These are phyloP conservation scores for Dryobota labecula DNA, from an alignment of 2,888 invertebrate species.

Conservation along the genomic window DNA sequence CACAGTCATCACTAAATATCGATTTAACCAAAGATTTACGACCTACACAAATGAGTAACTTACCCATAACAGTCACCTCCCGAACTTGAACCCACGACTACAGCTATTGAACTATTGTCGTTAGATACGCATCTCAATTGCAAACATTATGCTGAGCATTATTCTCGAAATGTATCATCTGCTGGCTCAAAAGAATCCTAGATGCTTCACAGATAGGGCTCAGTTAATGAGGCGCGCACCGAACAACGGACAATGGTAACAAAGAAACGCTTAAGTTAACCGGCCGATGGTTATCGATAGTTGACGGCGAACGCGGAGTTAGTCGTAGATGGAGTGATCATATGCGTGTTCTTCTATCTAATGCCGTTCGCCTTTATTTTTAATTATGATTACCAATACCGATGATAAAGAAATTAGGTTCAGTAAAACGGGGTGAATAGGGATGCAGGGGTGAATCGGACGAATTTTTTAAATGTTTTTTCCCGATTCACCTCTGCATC, in stretches of 20 bases:
- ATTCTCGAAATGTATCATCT: constrained; percentile 50
- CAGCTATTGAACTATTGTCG: constrained; percentile 54
- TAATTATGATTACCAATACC: neutral
- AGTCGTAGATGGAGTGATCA: constrained; percentile 12
- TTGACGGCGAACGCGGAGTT: constrained; percentile 16
- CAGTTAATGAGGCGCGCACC: constrained; percentile 60
- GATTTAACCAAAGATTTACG: constrained; percentile 19
- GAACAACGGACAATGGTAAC: constrained; percentile 68
- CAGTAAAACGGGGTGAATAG: no score
- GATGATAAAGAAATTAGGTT: neutral
- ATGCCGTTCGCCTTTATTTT: neutral
- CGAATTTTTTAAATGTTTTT: no score
- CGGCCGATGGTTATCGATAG: constrained; percentile 70
- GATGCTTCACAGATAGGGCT: constrained; percentile 48
- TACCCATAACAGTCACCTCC: constrained; percentile 29
- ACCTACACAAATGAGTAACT: constrained; percentile 15
- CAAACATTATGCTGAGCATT: constrained; percentile 49
- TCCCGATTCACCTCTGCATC: no score
- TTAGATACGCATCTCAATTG: constrained; percentile 62
- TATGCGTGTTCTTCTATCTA: neutral
- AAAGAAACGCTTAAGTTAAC: constrained; percentile 72
- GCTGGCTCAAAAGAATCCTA: constrained; percentile 47
- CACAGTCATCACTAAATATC: constrained; percentile 41
- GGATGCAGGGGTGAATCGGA: no score
- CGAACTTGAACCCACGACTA: constrained; percentile 30